Evolutionary conservation across 2,888 invertebrate genomes (phyloP).

Genomic region (Miltochrista miniata): DNA sequence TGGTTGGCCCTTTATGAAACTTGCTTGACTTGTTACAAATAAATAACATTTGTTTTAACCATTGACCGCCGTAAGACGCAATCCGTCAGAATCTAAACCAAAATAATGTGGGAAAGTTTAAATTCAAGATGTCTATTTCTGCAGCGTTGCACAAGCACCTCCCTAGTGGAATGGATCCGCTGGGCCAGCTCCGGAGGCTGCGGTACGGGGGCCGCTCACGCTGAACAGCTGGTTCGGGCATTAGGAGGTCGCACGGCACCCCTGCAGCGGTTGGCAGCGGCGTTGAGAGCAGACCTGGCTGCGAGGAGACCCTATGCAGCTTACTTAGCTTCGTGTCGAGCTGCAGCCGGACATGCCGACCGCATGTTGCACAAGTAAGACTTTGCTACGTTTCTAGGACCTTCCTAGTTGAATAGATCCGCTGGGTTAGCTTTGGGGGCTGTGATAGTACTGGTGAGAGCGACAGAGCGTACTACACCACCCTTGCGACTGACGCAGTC

Average conservation of each 20-base stretch:
- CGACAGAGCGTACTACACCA: too few relatives aligned
- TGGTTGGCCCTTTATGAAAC: too few relatives aligned
- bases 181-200: conserved; percentile 52
- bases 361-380: conserved; percentile 41
- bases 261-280: conserved; percentile 59
- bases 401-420: too few relatives aligned
- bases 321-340: conserved; percentile 67
- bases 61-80: too few relatives aligned
- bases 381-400: too few relatives aligned
- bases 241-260: conserved; percentile 38
- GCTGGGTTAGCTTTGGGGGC: too few relatives aligned
- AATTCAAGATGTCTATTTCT: neutral
- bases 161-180: conserved; percentile 68
- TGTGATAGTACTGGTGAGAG: too few relatives aligned
- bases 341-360: conserved; percentile 60
- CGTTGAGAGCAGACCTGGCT: conserved; percentile 70
- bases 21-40: too few relatives aligned
- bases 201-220: conserved; percentile 49
- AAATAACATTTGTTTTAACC: too few relatives aligned
- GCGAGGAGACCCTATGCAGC: conserved; percentile 71
- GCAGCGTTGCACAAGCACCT: conserved; percentile 66
- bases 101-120: too few relatives aligned
- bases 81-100: too few relatives aligned
- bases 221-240: conserved; percentile 42
- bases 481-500: too few relatives aligned